phyloP scores from a whole-genome alignment of 2,797 vertebrate genomes.

The Dendrocincla fuliginosa region DNA sequence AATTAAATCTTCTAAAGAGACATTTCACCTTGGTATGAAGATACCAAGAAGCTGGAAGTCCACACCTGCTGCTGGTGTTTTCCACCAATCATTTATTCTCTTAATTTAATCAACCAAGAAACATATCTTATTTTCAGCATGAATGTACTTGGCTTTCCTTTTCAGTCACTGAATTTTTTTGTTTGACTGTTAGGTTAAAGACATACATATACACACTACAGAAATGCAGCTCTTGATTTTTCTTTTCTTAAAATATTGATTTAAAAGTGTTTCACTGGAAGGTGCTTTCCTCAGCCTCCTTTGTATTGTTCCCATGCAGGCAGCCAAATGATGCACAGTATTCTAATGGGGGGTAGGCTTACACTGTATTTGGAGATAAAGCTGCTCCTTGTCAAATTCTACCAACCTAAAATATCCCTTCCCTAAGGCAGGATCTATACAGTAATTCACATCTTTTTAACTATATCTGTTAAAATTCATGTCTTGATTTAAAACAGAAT shows the following conservation, averaged over 20 bases:
- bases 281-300: neutral
- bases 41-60: neutral
- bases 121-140: neutral
- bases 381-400: neutral
- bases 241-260: neutral
- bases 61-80: neutral
- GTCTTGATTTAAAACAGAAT: neutral
- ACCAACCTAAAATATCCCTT: neutral
- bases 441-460: neutral
- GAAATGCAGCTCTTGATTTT: neutral
- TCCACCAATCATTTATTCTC: neutral
- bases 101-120: neutral
- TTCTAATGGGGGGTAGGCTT: neutral
- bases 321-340: neutral
- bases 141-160: neutral
- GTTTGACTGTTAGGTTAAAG: neutral
- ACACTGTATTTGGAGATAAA: neutral
- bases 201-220: neutral
- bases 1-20: neutral
- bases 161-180: neutral
- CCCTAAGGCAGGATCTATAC: neutral
- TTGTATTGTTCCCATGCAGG: neutral
- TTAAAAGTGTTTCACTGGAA: neutral
- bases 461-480: neutral
- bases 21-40: neutral